Evolutionary conservation across 2,888 invertebrate species (phyloP).

Genomic region (Hoplodrina ambigua): DNA sequence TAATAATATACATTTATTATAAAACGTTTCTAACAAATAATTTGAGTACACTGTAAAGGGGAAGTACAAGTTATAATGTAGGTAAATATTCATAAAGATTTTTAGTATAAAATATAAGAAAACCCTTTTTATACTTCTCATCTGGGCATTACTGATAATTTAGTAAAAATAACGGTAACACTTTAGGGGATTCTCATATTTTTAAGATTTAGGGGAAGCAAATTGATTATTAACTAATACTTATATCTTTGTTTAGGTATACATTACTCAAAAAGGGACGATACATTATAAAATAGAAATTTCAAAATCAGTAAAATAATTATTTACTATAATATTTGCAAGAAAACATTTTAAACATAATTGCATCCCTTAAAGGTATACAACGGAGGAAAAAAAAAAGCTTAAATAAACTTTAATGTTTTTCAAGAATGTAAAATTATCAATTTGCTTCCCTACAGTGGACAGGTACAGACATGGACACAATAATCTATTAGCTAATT

Average conservation of each 20-base stretch:
- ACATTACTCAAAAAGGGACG: too few relatives aligned
- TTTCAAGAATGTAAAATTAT: constrained; percentile 19
- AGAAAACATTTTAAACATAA: too few relatives aligned
- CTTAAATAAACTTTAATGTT: too few relatives aligned
- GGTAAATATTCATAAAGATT: constrained; percentile 72
- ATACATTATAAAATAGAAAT: background rate
- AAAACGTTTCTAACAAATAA: constrained; percentile 76
- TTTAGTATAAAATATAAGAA: constrained; percentile 75
- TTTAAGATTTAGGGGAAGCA: constrained; percentile 60
- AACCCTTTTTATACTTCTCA: constrained; percentile 59
- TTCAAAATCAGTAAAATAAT: background rate
- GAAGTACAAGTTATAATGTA: constrained; percentile 69
- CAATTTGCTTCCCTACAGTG: constrained; percentile 68
- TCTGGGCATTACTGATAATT: constrained; percentile 24
- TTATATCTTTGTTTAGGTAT: too few relatives aligned
- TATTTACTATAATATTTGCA: too few relatives aligned
- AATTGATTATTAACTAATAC: constrained; percentile 42
- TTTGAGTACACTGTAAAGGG: constrained; percentile 76
- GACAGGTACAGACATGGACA: constrained; percentile 69
- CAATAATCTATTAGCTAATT: constrained; percentile 81
- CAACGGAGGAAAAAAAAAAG: too few relatives aligned
- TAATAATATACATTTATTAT: constrained; percentile 66
- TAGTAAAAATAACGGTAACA: constrained; percentile 37
- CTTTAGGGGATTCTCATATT: constrained; percentile 72
- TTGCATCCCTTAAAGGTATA: too few relatives aligned